phyloP scores from a whole-genome alignment of 1,140 invertebrate species.

The Caerostris darwini region DNA sequence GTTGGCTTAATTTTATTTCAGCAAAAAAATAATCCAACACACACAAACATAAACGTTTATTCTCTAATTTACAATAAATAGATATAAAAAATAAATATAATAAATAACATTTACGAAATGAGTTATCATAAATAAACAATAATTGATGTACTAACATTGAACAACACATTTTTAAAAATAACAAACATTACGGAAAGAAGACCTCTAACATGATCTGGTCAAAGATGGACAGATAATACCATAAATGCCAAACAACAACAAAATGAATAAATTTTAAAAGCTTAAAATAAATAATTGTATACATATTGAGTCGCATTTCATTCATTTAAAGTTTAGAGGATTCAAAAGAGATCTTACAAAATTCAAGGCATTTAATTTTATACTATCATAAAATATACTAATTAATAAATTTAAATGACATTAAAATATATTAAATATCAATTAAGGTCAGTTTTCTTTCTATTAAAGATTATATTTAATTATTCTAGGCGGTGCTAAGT shows the following conservation, averaged over 20 bases:
- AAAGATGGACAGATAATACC: neutral
- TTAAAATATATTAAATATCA: too few species aligned
- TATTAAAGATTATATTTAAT: too few species aligned
- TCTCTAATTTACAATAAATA: neutral
- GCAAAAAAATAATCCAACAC: conserved; percentile 15
- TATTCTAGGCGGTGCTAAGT: too few species aligned
- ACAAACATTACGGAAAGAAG: neutral
- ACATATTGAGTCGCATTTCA: neutral
- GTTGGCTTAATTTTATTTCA: neutral
- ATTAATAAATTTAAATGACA: too few species aligned
- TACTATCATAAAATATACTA: too few species aligned
- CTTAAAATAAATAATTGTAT: neutral
- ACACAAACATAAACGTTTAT: conserved; percentile 51
- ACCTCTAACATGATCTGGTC: neutral
- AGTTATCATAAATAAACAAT: conserved; percentile 41
- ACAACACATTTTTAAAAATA: neutral
- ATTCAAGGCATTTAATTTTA: too few species aligned
- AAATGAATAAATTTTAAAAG: neutral
- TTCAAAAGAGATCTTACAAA: neutral
- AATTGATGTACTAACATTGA: neutral
- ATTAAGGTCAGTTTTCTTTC: too few species aligned
- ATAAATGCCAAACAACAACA: neutral
- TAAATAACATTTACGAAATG: conserved; percentile 24
- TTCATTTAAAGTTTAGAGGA: neutral
- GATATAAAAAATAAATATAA: conserved; percentile 30